Base-by-base conservation (phyloP, 2,888 invertebrate species). In the Pantelozetes paolii region DNA sequence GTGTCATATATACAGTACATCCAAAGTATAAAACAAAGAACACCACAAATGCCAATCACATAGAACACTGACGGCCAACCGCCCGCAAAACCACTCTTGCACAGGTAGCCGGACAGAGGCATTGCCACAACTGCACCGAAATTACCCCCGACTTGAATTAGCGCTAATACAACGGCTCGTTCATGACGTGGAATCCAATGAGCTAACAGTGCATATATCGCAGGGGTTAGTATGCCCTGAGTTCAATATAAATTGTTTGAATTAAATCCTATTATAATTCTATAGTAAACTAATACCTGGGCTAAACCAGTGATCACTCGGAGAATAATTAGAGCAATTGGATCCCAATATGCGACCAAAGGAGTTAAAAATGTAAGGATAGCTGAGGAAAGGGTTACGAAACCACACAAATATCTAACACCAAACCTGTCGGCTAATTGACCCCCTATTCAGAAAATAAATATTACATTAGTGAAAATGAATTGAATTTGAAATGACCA, bases 171-270 rank as follows among this genome's bases (percentile, higher is more conserved):
- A 57, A 57, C 57, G 13, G 23, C 57, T 9, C 57, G 11, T 57
- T 57, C 57, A 18, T 57, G 28, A 2, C 57, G 57, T 5, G 57
- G 57, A 18, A 57, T 57, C 57, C 57, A 57, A 15, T 57, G 57
- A 0, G 90, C 85, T 91, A 92, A 92, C 30, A 92, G 87, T 0
- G 90, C 90, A 81, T 92, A 91, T 77, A 91, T 91, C 76, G 89
- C 77, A 1, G 78, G 78, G 0, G 78, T 77, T 26, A 78, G 74
- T 18, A 78, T 77, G 79, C 80, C 78, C 78, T 78, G 36, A 0
- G 15, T 28, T 48, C 23, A 20, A 57, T 23, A 57, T 18, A 18
- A 23, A 59, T 59, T 30, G 11, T 30, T 59, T 9, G 3, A 57
- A 9, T 23, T 57, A 57, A 23, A 57, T 26, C 23, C 18, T 13